Percentiles rank a stretch among this genome's conserved stretches.
phyloP scores from a whole-genome alignment of 92 coral and sea anemone species.

The Diadumene lineata region DNA sequence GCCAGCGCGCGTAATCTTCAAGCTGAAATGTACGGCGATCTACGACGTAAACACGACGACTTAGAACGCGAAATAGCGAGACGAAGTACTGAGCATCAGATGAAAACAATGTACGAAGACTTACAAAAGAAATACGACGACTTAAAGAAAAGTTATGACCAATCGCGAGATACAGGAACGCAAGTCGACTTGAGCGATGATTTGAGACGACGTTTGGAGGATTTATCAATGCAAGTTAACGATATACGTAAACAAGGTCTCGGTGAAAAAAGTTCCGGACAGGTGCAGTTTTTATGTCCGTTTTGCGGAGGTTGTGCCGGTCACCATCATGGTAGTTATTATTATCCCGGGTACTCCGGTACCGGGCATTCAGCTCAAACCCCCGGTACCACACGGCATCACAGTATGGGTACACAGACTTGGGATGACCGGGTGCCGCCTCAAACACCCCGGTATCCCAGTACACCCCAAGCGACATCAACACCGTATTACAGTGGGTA shows the following conservation, averaged over 20 bases:
- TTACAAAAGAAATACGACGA: constrained; percentile 86
- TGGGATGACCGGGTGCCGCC: constrained; percentile 42
- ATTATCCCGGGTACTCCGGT: constrained; percentile 77
- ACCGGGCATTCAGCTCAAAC: constrained; percentile 33
- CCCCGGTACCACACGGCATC: constrained; percentile 35
- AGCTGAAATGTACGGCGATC: constrained; percentile 85
- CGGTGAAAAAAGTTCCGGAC: background rate
- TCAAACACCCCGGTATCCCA: constrained; percentile 54
- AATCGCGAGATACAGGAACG: constrained; percentile 45
- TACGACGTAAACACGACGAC: constrained; percentile 92
- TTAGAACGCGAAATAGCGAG: constrained; percentile 85
- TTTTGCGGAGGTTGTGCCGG: constrained; percentile 73
- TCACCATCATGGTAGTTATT: constrained; percentile 80
- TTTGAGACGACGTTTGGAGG: constrained; percentile 64
- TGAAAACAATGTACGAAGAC: constrained; percentile 81
- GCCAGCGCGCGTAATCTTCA: constrained; percentile 73
- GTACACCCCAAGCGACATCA: constrained; percentile 72
- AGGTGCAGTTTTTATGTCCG: constrained; percentile 85
- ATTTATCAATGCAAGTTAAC: constrained; percentile 64
- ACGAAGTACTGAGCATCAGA: constrained; percentile 79
- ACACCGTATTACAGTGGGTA: constrained; percentile 81
- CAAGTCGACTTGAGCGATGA: constrained; percentile 56
- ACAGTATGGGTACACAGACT: constrained; percentile 64
- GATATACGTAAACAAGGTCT: constrained; percentile 41
- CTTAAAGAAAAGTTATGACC: constrained; percentile 42